A percentile compares a stretch with the other conserved stretches of the same genome.
phyloP scores from a whole-genome alignment of 2,113 vertebrate genomes.

The Orycteropus afer region DNA sequence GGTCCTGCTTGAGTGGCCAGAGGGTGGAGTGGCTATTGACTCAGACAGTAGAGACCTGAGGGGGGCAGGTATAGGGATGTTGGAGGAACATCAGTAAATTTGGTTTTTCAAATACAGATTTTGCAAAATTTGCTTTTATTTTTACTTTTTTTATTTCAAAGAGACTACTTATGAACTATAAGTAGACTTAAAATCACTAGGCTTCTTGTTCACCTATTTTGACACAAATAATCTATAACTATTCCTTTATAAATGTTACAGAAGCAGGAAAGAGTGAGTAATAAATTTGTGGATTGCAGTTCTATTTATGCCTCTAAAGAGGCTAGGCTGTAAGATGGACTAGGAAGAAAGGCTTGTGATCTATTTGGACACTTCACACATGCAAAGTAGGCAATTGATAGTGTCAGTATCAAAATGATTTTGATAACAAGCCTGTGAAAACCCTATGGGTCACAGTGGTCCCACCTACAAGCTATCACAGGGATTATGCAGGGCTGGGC shows the following conservation, averaged over 20 bases:
- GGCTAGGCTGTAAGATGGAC: too few species aligned
- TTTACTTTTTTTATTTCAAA: background rate
- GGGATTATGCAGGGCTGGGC: too few species aligned
- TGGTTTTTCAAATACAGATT: background rate
- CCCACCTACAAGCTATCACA: too few species aligned
- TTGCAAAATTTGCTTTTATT: too few species aligned
- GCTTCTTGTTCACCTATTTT: too few species aligned
- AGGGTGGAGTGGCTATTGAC: background rate
- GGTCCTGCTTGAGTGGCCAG: background rate
- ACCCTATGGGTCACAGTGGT: too few species aligned
- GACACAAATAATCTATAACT: too few species aligned
- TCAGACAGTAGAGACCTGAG: background rate
- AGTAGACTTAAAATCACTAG: background rate
- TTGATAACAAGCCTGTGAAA: too few species aligned
- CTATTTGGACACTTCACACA: background rate
- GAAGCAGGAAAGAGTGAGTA: too few species aligned
- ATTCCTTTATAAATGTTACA: too few species aligned
- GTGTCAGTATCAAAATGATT: background rate
- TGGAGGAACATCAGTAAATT: background rate
- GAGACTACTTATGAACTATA: background rate
- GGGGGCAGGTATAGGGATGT: background rate
- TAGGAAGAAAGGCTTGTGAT: background rate
- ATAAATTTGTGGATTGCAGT: too few species aligned
- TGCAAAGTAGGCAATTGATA: background rate
- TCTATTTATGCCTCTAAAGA: too few species aligned